phyloP scores from a whole-genome alignment of 2,797 vertebrate genomes.

The Chromis chromis region DNA sequence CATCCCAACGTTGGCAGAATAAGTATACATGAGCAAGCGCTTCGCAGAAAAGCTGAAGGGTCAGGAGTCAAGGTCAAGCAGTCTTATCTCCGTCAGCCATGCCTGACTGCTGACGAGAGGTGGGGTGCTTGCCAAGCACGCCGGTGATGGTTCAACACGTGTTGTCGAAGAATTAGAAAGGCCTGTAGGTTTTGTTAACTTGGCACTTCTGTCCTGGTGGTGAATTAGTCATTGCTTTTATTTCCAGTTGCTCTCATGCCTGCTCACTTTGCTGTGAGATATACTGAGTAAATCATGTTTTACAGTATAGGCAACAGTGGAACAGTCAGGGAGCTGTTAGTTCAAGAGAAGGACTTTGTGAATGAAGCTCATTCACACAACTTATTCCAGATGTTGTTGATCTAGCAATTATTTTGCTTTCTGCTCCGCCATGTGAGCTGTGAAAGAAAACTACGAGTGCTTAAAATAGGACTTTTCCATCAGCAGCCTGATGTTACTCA shows the following conservation, averaged over 20 bases:
- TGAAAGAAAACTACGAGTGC: conserved; percentile 51
- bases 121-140: conserved; percentile 27
- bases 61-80: conserved; percentile 58
- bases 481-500: conserved; percentile 5
- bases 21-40: conserved; percentile 30
- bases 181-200: conserved; percentile 12
- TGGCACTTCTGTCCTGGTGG: conserved; percentile 7
- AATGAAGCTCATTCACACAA: conserved; percentile 70
- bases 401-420: conserved; percentile 52
- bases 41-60: conserved; percentile 32
- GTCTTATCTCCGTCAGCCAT: conserved; percentile 70
- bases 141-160: conserved; percentile 21
- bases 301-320: conserved; percentile 18
- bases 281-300: conserved; percentile 33
- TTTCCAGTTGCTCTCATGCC: conserved; percentile 22
- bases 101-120: conserved; percentile 60
- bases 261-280: conserved; percentile 12
- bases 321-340: conserved; percentile 53
- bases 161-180: conserved; percentile 33
- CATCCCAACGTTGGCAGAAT: conserved; percentile 49
- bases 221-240: conserved; percentile 26
- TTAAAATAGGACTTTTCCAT: conserved; percentile 64
- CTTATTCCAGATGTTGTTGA: conserved; percentile 65
- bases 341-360: conserved; percentile 45
- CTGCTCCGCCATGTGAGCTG: conserved; percentile 46